phyloP scores from a whole-genome alignment of 2,797 vertebrate genomes.

The Lepus townsendii region DNA sequence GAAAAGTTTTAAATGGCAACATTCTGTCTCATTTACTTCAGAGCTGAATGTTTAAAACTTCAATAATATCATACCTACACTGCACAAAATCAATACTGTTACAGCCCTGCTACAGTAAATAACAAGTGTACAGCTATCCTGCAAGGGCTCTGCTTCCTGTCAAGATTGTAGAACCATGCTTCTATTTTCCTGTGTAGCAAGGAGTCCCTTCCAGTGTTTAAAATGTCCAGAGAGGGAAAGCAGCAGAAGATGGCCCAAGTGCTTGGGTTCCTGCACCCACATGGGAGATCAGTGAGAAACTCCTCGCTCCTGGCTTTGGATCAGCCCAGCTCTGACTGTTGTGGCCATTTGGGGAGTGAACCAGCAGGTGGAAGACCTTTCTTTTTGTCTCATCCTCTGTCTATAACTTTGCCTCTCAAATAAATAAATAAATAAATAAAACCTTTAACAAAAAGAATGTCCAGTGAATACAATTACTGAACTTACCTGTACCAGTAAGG shows the following conservation, averaged over 20 bases:
- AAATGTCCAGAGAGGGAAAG: not conserved
- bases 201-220: not conserved
- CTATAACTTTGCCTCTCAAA: too few relatives aligned
- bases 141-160: not conserved
- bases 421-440: too few relatives aligned
- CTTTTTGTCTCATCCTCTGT: too few relatives aligned
- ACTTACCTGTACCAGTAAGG: not conserved
- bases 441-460: not conserved
- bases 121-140: not conserved
- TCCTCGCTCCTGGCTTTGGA: too few relatives aligned
- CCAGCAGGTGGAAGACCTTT: too few relatives aligned
- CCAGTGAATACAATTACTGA: not conserved
- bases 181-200: conserved; percentile 6
- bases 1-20: conserved; percentile 36
- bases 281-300: too few relatives aligned
- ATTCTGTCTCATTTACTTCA: conserved; percentile 60
- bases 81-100: conserved; percentile 37
- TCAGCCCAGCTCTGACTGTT: too few relatives aligned
- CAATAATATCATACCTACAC: conserved; percentile 18
- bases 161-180: not conserved
- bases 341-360: too few relatives aligned
- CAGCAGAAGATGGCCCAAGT: too few relatives aligned
- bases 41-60: conserved; percentile 55
- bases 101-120: conserved; percentile 38
- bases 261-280: too few relatives aligned